phyloP scores from a whole-genome alignment of 2,113 vertebrate genomes.

The Maccullochella peelii region DNA sequence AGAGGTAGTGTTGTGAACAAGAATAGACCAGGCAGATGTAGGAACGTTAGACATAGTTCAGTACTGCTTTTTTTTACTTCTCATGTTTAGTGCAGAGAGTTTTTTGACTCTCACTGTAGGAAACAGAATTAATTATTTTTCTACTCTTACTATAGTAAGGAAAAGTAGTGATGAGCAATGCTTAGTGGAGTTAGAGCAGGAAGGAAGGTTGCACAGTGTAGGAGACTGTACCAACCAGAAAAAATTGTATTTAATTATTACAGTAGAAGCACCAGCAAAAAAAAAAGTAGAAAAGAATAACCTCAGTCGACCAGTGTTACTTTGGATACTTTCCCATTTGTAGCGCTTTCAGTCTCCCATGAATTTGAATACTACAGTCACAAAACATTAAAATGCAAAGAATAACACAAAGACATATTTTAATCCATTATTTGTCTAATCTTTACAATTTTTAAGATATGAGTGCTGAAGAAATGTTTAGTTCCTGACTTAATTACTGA shows the following conservation, averaged over 20 bases:
- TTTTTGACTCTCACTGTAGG: background rate
- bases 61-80: background rate
- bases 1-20: background rate
- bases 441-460: background rate
- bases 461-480: background rate
- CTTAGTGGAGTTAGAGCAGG: background rate
- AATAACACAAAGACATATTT: background rate
- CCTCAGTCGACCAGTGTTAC: too few relatives aligned
- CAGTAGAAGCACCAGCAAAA: background rate
- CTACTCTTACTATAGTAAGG: too few relatives aligned
- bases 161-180: constrained; percentile 5
- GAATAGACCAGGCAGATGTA: background rate
- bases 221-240: background rate
- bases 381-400: background rate
- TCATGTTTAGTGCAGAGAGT: background rate
- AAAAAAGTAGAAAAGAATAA: background rate
- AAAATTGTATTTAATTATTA: background rate
- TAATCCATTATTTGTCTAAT: background rate
- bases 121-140: background rate
- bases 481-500: background rate
- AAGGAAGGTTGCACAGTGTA: background rate
- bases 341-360: background rate
- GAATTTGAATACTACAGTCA: background rate
- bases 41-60: background rate
- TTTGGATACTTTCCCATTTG: too few relatives aligned